phyloP scores from a whole-genome alignment of 2,113 vertebrate genomes.

The Dolichallabes microphthalmus region DNA sequence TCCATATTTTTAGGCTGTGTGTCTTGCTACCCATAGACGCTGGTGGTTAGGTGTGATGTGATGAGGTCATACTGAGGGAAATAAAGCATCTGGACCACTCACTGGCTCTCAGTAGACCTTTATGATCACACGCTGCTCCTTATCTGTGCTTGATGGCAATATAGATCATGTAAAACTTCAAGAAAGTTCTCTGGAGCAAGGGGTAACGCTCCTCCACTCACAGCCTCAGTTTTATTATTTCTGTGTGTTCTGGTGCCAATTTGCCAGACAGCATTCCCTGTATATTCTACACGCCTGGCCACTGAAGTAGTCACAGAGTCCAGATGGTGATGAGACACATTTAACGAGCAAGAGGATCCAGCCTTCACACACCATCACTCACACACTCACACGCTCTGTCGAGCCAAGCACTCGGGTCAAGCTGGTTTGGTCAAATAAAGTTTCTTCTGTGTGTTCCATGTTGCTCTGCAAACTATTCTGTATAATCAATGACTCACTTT shows the following conservation, averaged over 20 bases:
- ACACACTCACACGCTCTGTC: not conserved
- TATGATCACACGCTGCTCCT: not conserved
- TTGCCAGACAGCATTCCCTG: not conserved
- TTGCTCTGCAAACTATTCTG: not conserved
- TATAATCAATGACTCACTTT: not conserved
- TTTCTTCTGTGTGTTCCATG: not conserved
- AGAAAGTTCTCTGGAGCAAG: conserved; percentile 60
- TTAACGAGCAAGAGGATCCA: conserved; percentile 28
- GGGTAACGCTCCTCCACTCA: conserved; percentile 17
- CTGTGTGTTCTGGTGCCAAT: not conserved
- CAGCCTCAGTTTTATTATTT: not conserved
- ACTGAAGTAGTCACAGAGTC: not conserved
- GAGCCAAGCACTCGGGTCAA: not conserved
- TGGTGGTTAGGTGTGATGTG: not conserved
- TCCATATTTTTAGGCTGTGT: not conserved
- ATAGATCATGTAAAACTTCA: conserved; percentile 59
- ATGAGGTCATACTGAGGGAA: conserved; percentile 21
- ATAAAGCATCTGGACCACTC: conserved; percentile 1
- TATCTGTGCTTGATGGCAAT: not conserved
- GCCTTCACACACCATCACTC: conserved; percentile 35
- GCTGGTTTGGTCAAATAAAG: not conserved
- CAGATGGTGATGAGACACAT: conserved; percentile 6
- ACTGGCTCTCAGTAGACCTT: conserved; percentile 1
- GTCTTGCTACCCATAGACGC: not conserved
- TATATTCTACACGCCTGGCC: not conserved